Base-by-base conservation (phyloP, 2,888 invertebrate genomes). In the Diplazon laetatorius region DNA sequence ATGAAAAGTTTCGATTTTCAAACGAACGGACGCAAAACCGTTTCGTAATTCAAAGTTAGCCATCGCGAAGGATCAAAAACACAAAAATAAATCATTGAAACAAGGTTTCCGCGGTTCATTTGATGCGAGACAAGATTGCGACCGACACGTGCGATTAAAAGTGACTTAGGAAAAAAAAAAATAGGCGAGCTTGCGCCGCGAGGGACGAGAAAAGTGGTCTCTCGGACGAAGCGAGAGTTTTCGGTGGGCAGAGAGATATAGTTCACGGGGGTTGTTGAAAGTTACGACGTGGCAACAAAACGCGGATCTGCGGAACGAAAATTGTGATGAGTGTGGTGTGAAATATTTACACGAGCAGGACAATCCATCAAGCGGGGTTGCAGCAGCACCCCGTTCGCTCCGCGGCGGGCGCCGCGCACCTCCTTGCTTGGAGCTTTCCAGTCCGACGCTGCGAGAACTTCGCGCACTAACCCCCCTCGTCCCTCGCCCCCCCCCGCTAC, bases 251-350 rank as follows among this genome's bases (percentile, higher is more conserved):
- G n/a, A n/a, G n/a, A n/a, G n/a, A n/a, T n/a, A n/a, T n/a, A 25
- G 55, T 59, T n/a, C n/a, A n/a, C 52, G 66, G 63, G 66, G 63
- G 74, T 62, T 70, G 57, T 68, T 78, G 66, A 74, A 83, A 83
- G 84, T 85, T 85, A 85, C 83, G 85, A 84, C 82, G 82, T 80
- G 72, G 82, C 79, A 82, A n/a, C n/a, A n/a, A 76, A 84, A 83
- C 78, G 76, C 77, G 65, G 66, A 48, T 50, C 74, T 75, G 52
- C 59, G 83, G 82, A 87, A 84, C 82, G 83, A 87, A 86, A 87
- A 88, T 87, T 84, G 86, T 86, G 87, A 88, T 86, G 88, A 87
- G 87, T 88, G 85, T 86, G 84, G 88, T 85, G 86, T 87, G 85
- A 88, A 86, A 88, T 87, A 88, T 88, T 88, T 88, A 88, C 87